phyloP scores from a whole-genome alignment of 2,797 vertebrate species.

The Sus cebifrons region DNA sequence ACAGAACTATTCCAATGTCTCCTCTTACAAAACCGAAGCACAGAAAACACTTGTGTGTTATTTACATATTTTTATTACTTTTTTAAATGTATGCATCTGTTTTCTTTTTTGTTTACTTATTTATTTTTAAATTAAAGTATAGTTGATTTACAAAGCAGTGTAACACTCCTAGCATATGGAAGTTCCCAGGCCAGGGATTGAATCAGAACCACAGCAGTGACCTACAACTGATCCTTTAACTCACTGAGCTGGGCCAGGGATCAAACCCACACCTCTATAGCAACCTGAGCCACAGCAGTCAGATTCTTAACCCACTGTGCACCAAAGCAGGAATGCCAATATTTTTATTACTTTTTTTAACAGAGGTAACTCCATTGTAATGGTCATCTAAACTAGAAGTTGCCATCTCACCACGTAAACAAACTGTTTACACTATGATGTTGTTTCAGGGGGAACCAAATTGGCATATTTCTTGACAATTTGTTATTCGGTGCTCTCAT shows the following conservation, averaged over 20 bases:
- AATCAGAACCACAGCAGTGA: too few relatives aligned
- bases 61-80: conserved; percentile 17
- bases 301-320: too few relatives aligned
- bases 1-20: conserved; percentile 12
- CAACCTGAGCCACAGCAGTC: too few relatives aligned
- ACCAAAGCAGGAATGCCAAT: neutral
- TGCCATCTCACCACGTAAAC: neutral
- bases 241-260: too few relatives aligned
- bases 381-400: neutral
- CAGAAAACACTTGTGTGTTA: neutral
- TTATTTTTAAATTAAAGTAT: too few relatives aligned
- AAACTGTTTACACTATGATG: neutral
- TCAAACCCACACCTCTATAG: too few relatives aligned
- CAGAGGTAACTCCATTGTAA: neutral
- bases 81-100: too few relatives aligned
- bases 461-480: neutral
- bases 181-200: too few relatives aligned
- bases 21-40: conserved; percentile 27
- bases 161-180: too few relatives aligned
- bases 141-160: too few relatives aligned
- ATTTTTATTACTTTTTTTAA: conserved; percentile 35
- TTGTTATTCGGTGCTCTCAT: neutral
- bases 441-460: neutral
- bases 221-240: too few relatives aligned
- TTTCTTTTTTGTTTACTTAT: too few relatives aligned